A percentile compares a stretch with the other conserved stretches of the same genome.
Evolutionary conservation across 1,140 invertebrate species (phyloP).

Genomic region (Drosophila repleta): DNA sequence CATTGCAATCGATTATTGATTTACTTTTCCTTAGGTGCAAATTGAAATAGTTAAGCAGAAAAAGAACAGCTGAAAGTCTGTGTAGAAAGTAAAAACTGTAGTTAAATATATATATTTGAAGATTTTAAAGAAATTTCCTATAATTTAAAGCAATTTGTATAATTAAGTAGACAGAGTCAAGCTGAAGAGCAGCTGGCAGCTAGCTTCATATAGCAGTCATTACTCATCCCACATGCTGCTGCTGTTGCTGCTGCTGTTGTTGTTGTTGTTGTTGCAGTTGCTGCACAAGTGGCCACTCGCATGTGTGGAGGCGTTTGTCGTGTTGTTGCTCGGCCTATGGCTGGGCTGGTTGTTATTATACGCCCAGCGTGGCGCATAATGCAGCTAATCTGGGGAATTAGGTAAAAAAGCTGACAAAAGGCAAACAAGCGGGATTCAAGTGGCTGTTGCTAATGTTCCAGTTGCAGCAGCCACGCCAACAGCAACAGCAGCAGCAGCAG

Average conservation of each 20-base stretch:
- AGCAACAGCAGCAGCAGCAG: constrained; percentile 27
- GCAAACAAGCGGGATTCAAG: constrained; percentile 59
- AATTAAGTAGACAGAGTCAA: too few relatives aligned
- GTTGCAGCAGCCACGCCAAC: constrained; percentile 8
- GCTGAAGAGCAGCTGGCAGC: constrained; percentile 6
- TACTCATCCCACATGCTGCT: constrained; percentile 28
- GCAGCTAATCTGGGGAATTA: constrained; percentile 80
- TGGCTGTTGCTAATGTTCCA: constrained; percentile 46
- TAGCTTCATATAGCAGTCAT: constrained; percentile 38
- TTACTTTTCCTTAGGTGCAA: too few relatives aligned
- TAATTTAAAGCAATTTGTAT: too few relatives aligned
- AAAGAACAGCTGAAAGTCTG: too few relatives aligned
- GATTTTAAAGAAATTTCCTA: too few relatives aligned
- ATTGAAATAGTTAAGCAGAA: too few relatives aligned
- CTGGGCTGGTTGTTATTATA: constrained; percentile 59
- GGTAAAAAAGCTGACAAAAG: constrained; percentile 76
- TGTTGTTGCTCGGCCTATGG: constrained; percentile 21
- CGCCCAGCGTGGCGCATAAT: constrained; percentile 76
- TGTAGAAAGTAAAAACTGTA: too few relatives aligned
- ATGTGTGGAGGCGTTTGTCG: constrained; percentile 22
- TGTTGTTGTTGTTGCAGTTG: constrained; percentile 16
- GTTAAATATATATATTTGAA: too few relatives aligned
- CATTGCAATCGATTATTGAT: too few relatives aligned
- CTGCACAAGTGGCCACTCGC: constrained; percentile 61
- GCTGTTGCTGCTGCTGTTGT: constrained; percentile 19